Conservation (phyloP, 2,888 invertebrate genomes). For the Tipula lateralis region DNA sequence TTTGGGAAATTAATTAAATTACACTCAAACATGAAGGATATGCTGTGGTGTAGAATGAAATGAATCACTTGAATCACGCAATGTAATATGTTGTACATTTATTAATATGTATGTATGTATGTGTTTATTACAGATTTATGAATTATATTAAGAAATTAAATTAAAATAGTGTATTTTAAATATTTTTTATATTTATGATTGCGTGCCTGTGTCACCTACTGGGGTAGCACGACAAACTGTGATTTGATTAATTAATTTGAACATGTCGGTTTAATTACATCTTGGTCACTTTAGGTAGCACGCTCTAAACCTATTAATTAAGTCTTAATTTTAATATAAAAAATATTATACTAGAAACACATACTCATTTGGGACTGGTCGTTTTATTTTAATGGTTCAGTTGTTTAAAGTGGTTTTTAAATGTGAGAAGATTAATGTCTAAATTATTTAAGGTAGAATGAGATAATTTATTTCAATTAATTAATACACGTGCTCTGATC, state of each 20-base stretch:
- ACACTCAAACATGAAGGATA: not conserved
- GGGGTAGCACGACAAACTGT: not conserved
- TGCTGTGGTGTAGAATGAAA: not conserved
- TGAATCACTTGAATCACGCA: not conserved
- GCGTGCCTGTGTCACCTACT: not conserved
- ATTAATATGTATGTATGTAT: not conserved
- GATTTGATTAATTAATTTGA: not conserved
- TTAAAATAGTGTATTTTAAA: not conserved
- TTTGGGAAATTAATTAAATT: not conserved
- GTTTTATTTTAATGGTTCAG: not conserved
- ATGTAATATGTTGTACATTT: not conserved
- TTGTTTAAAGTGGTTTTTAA: not conserved
- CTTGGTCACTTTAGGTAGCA: not conserved
- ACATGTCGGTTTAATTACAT: not conserved
- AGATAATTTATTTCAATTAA: not conserved
- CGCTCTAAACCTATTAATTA: not conserved
- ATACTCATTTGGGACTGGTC: not conserved
- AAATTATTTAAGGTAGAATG: not conserved
- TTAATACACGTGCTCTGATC: not conserved
- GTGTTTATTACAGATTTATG: not conserved
- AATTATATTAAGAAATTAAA: not conserved
- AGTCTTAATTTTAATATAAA: not conserved
- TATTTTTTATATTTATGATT: not conserved
- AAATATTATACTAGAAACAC: not conserved
- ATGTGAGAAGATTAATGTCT: not conserved